phyloP scores from a whole-genome alignment of 2,797 vertebrate genomes.

The Malacoraja senta region DNA sequence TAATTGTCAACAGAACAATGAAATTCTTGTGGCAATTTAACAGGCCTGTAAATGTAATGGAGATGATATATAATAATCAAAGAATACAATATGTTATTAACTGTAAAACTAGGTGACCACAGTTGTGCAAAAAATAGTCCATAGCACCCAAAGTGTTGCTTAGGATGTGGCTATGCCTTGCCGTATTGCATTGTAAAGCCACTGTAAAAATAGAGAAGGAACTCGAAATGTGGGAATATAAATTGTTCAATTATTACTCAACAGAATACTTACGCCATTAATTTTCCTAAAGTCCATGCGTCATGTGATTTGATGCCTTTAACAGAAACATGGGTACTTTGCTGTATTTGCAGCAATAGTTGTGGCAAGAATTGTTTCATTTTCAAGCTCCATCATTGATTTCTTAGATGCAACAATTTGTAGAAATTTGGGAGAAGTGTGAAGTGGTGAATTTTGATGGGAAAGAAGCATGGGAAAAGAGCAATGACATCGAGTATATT shows the following conservation, averaged over 20 bases:
- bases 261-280: background rate
- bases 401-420: background rate
- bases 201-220: background rate
- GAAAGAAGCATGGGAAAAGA: too few species aligned
- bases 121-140: too few species aligned
- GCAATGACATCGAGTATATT: too few species aligned
- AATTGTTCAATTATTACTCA: background rate
- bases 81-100: too few species aligned
- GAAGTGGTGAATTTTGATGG: too few species aligned
- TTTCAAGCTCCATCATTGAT: background rate
- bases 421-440: background rate
- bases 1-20: too few species aligned
- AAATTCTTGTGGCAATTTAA: too few species aligned
- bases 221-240: background rate
- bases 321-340: background rate
- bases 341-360: background rate
- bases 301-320: background rate
- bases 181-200: background rate
- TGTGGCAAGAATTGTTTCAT: background rate
- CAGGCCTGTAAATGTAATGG: too few species aligned
- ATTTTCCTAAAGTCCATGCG: background rate
- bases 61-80: too few species aligned
- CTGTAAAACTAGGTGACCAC: too few species aligned
- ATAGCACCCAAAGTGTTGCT: background rate
- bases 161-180: conserved; percentile 1